Evolutionary conservation across 2,797 vertebrate genomes (phyloP), one percentile per base, ranked within the genome.

Genomic region (Alfaro cultratus): DNA sequence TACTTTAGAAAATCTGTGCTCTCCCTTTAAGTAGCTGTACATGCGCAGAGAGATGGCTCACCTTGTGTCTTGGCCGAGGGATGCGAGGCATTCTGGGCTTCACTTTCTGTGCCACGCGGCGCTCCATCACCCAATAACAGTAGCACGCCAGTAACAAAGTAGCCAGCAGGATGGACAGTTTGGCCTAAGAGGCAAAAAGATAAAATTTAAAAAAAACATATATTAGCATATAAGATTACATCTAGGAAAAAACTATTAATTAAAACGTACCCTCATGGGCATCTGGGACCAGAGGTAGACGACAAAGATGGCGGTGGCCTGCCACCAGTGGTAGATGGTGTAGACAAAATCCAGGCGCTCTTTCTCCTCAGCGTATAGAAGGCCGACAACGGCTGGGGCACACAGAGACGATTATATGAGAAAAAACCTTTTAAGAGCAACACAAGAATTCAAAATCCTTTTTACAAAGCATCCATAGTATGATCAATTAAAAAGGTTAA

Each of bases 271-370:
- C 97, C 97, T 98, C 98, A 99, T 99, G 23, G 97, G 96, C 57
- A 98, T 74, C 11, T 90, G 73, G 0, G 96, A 95, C 96, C 97
- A 98, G 41, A 98, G 94, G 91, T 99, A 99, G 47, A 98, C 97
- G 0, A 94, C 86, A 68, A 99, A 99, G 93, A 99, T 99, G 70
- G 98, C 98, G 75, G 99, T 86, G 1, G 98, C 97, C 91, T 99
- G 97, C 92, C 96, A 97, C 98, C 98, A 99, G 95, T 99, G 98
- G 83, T 98, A 99, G 93, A 99, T 97, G 87, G 98, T 98, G 91
- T 97, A 99, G 82, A 99, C 92, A 77, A 99, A 98, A 91, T 99
- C 98, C 79, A 99, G 96, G 0, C 98, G 96, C n/a, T 97, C 97
- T 73, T 99, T 99, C 80, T 98, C 97, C 87, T 98, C 97, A 0